Percentiles rank a stretch among this genome's conserved stretches.
These are phyloP conservation scores for Hippopotamyrus pictus DNA, from an alignment of 2,797 vertebrate species.

Conservation along the genomic window DNA sequence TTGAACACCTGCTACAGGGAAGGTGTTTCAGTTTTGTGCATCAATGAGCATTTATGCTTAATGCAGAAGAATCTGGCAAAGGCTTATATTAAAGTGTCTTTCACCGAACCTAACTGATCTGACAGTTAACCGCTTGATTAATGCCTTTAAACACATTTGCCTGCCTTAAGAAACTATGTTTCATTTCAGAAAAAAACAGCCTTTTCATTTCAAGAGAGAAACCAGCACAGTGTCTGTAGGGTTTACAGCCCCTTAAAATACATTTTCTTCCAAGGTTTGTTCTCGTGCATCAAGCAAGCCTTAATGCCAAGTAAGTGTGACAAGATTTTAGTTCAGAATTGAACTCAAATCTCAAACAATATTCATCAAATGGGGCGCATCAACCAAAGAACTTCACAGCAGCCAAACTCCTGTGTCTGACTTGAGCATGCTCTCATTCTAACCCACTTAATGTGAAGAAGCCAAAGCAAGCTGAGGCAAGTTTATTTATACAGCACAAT, in stretches of 20 bases:
- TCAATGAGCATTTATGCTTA: neutral
- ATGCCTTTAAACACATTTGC: neutral
- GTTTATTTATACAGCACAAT: neutral
- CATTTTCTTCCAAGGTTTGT: neutral
- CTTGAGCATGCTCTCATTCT: neutral
- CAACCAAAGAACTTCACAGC: neutral
- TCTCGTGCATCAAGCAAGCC: neutral
- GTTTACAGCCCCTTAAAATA: neutral
- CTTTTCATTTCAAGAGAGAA: neutral
- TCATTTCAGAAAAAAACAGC: neutral
- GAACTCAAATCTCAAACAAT: conserved; percentile 3
- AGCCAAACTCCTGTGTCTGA: neutral
- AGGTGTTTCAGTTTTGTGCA: neutral
- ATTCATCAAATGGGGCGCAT: neutral
- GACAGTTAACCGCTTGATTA: neutral
- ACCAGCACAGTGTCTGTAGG: neutral
- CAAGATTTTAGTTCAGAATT: neutral
- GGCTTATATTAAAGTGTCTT: neutral
- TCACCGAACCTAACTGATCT: neutral
- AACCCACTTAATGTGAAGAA: neutral
- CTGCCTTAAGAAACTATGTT: neutral
- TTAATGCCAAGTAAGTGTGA: neutral
- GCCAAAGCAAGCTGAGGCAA: neutral
- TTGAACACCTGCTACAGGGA: neutral
- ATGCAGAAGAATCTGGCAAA: neutral